Base-by-base conservation (phyloP, 2,113 vertebrate genomes). In the Trematomus loennbergii region DNA sequence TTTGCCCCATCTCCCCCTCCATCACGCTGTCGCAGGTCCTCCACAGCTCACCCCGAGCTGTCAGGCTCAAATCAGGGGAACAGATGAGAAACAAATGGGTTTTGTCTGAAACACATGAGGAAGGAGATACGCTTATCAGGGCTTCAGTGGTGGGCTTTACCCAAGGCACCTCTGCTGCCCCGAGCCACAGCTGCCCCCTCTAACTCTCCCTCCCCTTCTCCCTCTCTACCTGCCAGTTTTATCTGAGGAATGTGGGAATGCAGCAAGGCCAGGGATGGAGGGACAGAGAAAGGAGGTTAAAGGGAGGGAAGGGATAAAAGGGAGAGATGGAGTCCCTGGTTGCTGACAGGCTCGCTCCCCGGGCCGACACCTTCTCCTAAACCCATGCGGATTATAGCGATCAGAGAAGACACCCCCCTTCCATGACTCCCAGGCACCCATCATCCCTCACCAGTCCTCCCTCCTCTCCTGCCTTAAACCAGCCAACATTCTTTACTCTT, bases 241-340 rank as follows among this genome's bases (percentile, higher is more conserved):
- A 93, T 93, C 94, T 90, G 76, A 85, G 88, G 91, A 92, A 94
- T 94, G 86, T 79, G 82, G 92, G 90, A 92, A 92, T 88, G 82
- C 80, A 70, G 79, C 58, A 61, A 78, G 78, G 15, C 33, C 18
- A 18, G 48, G 60, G 64, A 74, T 52, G 65, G 75, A 71, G 57
- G 61, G 52, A 33, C 11, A 22, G 63, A 58, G 63, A 68, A 45
- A 49, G 50, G 60, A 55, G 65, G 79, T 69, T 63, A 50, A 50
- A 45, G 22, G 49, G 57, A 74, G 55, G 29, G 16, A 79, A 52
- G 57, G 81, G 48, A 81, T 72, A 81, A 60, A 67, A 54, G 71
- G 64, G 15, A 75, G 16, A 53, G 85, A 62, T 18, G 75, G 72
- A 67, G 64, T 82, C 61, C 70, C 59, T 11, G 72, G 76, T 83